These are phyloP conservation scores for Pyrgilauda ruficollis DNA, from an alignment of 2,113 vertebrate genomes.

Conservation along the genomic window DNA sequence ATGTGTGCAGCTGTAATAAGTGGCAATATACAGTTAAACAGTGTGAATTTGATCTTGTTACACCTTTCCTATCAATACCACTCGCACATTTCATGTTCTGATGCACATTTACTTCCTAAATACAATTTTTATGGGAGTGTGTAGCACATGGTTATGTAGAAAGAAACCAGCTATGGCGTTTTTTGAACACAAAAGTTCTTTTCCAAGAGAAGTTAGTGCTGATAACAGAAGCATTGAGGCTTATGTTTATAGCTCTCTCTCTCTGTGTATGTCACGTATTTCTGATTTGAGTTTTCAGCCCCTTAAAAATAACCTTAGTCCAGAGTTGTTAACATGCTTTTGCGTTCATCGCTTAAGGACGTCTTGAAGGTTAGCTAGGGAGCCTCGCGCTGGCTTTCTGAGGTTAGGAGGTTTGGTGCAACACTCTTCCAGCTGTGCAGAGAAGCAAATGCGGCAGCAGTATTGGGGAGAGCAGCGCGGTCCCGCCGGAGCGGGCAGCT, in stretches of 20 bases:
- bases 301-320: neutral
- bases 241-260: neutral
- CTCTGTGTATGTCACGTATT: neutral
- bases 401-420: neutral
- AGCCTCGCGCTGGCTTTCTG: neutral
- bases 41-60: neutral
- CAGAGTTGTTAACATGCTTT: neutral
- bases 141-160: neutral
- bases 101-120: neutral
- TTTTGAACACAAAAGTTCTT: neutral
- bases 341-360: neutral
- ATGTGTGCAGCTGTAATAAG: neutral
- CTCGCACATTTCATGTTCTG: neutral
- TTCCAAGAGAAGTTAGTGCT: neutral
- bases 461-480: fast-evolving
- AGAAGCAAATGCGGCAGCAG: fast-evolving
- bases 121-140: neutral
- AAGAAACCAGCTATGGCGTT: neutral
- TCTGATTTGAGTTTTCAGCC: neutral
- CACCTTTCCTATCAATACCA: neutral
- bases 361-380: neutral
- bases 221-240: fast-evolving
- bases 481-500: fast-evolving
- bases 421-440: neutral
- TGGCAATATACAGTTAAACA: neutral